Conservation (phyloP, 1,140 invertebrate species). For the Pogonomyrmex californicus region DNA sequence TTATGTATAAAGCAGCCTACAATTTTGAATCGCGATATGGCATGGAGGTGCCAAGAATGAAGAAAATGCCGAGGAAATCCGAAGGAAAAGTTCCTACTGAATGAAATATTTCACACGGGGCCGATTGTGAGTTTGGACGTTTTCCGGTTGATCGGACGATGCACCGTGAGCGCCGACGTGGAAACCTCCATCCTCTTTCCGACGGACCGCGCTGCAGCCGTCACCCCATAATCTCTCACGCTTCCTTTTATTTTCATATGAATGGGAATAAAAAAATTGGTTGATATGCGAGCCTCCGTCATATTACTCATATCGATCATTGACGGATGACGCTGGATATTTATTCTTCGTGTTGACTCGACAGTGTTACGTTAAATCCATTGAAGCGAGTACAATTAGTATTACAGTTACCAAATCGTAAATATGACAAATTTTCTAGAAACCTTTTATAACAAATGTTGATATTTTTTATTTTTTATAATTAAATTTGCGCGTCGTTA, state of each 20-base stretch:
- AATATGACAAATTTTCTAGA: neutral
- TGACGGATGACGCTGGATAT: neutral
- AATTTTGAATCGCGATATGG: constrained; percentile 70
- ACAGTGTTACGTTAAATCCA: neutral
- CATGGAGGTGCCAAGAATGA: constrained; percentile 61
- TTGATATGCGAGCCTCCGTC: constrained; percentile 41
- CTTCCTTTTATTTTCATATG: constrained; percentile 58
- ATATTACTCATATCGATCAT: constrained; percentile 1
- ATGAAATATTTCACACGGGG: constrained; percentile 82
- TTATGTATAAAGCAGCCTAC: constrained; percentile 69
- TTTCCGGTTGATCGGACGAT: constrained; percentile 83
- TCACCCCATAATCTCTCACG: constrained; percentile 69
- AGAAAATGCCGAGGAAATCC: constrained; percentile 70
- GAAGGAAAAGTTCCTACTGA: constrained; percentile 79
- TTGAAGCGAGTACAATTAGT: constrained; percentile 15
- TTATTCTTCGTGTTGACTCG: neutral
- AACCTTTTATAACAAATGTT: neutral
- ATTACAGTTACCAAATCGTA: neutral
- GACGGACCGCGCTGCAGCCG: constrained; percentile 71
- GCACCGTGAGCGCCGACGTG: constrained; percentile 78
- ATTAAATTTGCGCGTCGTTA: neutral
- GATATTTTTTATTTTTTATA: neutral
- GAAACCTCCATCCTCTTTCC: constrained; percentile 82
- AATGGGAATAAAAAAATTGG: constrained; percentile 39
- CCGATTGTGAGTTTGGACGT: constrained; percentile 82